Base-by-base conservation (phyloP, 2,113 vertebrate genomes). In the Cyphomyrus plagiostoma region DNA sequence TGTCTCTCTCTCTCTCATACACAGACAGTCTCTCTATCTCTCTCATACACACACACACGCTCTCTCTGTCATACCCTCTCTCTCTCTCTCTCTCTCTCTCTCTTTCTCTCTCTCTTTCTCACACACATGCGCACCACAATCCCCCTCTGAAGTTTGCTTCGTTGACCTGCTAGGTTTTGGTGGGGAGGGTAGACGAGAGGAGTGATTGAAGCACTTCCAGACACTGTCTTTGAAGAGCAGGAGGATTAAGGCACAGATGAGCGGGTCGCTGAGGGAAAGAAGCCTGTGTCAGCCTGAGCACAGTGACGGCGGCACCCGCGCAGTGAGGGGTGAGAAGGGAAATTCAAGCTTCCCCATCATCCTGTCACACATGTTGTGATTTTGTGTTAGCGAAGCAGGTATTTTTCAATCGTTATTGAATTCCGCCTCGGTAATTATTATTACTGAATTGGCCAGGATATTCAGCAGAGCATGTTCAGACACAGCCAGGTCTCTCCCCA, bases 161-260 rank as follows among this genome's bases (percentile, higher is more conserved):
- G 46, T 89, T 89, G 86, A 89, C 82, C 82, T 58, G 52, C 30
- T 74, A 58, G 52, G 53, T 85, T 53, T 53, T 49, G 82, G 19
- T 84, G 30, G 3, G 50, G 42, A 26, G 52, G 58, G 70, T 50
- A 2, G n/a, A 2, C 1, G 0, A 2, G 46, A n/a, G 48, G 30
- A 58, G 80, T 62, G 89, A 85, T 89, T 89, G 89, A 86, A 89
- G 52, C 52, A 56, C 50, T 89, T 89, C 70, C 70, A 89, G 74
- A 52, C 49, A 53, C 35, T 17, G 70, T 10, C 74, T 89, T 89
- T 89, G 88, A 89, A 83, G 74, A 56, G 48, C 49, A 82, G 70
- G 88, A 53, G 74, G 48, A 89, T 74, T 39, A 10, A 89, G 21
- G 50, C 70, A 53, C 52, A 82, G 48, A 89, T 82, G 88, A 53